Conservation (phyloP, 2,888 invertebrate genomes). For the Machimus atricapillus region DNA sequence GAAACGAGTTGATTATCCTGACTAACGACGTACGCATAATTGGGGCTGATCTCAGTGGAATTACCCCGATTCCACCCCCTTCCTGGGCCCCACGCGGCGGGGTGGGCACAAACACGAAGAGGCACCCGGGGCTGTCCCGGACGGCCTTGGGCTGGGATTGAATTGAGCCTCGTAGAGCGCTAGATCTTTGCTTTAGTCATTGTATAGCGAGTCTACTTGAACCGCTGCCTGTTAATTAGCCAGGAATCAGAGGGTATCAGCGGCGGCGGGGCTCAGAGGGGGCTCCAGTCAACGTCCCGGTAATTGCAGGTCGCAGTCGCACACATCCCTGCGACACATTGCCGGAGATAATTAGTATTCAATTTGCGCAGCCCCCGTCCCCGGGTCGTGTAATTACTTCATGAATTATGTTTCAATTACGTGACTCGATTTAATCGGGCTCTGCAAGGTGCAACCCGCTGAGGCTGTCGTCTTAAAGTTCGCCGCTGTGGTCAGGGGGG, state of each 20-base stretch:
- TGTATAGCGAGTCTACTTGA: neutral
- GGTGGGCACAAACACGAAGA: neutral
- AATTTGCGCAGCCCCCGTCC: neutral
- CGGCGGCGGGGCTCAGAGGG: neutral
- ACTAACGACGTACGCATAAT: slow-evolving; percentile 24
- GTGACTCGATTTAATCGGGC: slow-evolving; percentile 2
- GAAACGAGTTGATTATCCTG: neutral
- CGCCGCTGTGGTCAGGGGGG: neutral
- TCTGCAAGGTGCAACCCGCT: neutral
- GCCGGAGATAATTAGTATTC: slow-evolving; percentile 18
- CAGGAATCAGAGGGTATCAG: neutral
- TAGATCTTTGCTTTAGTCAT: neutral
- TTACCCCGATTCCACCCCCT: neutral
- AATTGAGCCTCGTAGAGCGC: slow-evolving; percentile 10
- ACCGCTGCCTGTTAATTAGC: neutral
- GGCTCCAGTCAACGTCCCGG: neutral
- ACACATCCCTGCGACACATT: neutral
- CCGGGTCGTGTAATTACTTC: slow-evolving; percentile 4
- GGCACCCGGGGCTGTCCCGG: neutral
- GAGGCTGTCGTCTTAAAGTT: neutral
- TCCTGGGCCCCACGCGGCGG: neutral
- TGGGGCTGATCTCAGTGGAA: neutral
- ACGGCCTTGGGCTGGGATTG: neutral
- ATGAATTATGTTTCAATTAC: slow-evolving; percentile 32
- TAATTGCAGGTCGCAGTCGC: neutral